These are phyloP conservation scores for Agonopterix arenella DNA, from an alignment of 2,888 invertebrate species.

Conservation along the genomic window DNA sequence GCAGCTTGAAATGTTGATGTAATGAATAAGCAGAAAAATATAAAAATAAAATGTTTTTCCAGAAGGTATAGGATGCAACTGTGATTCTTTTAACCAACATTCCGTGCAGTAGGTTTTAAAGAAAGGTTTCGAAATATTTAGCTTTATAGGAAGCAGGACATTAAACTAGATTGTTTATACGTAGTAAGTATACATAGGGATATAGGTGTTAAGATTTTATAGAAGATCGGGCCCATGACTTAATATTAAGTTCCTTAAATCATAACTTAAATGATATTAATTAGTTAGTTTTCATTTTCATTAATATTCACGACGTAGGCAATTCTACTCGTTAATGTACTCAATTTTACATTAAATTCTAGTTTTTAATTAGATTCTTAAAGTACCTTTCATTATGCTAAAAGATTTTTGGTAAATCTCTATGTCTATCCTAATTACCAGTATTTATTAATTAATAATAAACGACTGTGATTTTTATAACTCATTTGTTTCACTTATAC, in stretches of 20 bases:
- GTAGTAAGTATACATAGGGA: slow-evolving; percentile 35
- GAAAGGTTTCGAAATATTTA: slow-evolving; percentile 63
- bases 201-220: slow-evolving; percentile 57
- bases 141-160: slow-evolving; percentile 55
- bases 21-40: no score
- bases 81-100: slow-evolving; percentile 3
- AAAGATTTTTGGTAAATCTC: slow-evolving; percentile 65
- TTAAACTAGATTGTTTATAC: slow-evolving; percentile 56
- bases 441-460: slow-evolving; percentile 69
- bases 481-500: slow-evolving; percentile 19
- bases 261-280: slow-evolving; percentile 19
- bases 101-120: slow-evolving; percentile 24
- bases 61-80: background rate
- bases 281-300: background rate
- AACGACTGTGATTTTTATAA: slow-evolving; percentile 76
- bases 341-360: slow-evolving; percentile 47
- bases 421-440: slow-evolving; percentile 68
- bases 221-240: slow-evolving; percentile 73
- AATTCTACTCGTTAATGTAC: slow-evolving; percentile 45
- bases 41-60: no score
- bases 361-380: slow-evolving; percentile 46
- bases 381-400: slow-evolving; percentile 56
- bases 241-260: slow-evolving; percentile 61
- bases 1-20: no score
- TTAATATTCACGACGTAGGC: slow-evolving; percentile 18